Conservation (phyloP, 1,140 invertebrate species). For the Euglossa dilemma region DNA sequence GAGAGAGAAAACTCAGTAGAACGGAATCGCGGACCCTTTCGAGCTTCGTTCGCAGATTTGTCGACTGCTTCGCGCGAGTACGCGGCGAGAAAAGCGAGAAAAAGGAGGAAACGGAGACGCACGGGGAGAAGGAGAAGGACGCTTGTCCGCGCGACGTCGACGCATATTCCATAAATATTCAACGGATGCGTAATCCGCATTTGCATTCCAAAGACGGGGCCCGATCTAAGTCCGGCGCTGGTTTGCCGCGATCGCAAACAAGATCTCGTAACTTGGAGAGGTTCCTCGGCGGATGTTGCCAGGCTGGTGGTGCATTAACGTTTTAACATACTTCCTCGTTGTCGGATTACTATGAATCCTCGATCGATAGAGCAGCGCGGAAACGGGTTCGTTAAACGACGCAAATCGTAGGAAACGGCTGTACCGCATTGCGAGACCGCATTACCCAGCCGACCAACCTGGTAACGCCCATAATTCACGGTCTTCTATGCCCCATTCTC, state of each 20-base stretch:
- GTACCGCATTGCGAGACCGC: conserved; percentile 56
- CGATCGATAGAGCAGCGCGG: conserved; percentile 14
- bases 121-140: background rate
- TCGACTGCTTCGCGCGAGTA: no score
- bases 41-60: no score
- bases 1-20: no score
- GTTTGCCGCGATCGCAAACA: background rate
- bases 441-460: conserved; percentile 31
- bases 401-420: conserved; percentile 28
- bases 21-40: no score
- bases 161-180: conserved; percentile 33
- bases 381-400: conserved; percentile 40
- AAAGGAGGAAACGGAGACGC: no score
- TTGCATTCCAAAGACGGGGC: conserved; percentile 21
- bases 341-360: conserved; percentile 24
- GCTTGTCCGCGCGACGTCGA: background rate
- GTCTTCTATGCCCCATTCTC: conserved; percentile 9
- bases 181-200: conserved; percentile 17
- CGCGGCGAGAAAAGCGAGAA: no score
- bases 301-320: background rate
- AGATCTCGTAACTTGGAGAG: conserved; percentile 1
- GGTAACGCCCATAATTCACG: conserved; percentile 45
- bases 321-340: conserved; percentile 6
- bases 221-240: background rate
- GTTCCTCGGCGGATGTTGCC: conserved; percentile 11